phyloP scores from a whole-genome alignment of 1,140 invertebrate genomes.

The Whitmania pigra region DNA sequence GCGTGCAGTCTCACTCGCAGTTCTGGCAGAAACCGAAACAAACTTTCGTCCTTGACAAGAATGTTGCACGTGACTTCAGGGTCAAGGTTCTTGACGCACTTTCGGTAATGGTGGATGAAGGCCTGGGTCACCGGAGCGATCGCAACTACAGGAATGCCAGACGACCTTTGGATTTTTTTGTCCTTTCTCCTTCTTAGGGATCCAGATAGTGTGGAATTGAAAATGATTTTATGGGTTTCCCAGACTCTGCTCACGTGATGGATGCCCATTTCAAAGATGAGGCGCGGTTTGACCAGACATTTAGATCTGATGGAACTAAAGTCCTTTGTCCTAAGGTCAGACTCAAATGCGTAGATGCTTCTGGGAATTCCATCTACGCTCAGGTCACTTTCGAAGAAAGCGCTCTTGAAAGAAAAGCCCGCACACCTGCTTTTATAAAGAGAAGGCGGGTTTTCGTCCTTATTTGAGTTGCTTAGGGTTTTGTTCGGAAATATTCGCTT shows the following conservation, averaged over 20 bases:
- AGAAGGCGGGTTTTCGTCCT: neutral
- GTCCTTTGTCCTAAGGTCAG: slow-evolving; percentile 20
- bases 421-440: neutral
- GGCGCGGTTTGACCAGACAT: slow-evolving; percentile 32
- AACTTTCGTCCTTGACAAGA: slow-evolving; percentile 16
- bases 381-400: slow-evolving; percentile 31
- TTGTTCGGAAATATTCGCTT: slow-evolving; percentile 20
- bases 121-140: slow-evolving; percentile 52
- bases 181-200: neutral
- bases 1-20: slow-evolving; percentile 14
- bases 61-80: slow-evolving; percentile 31
- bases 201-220: neutral
- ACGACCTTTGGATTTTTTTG: slow-evolving; percentile 17
- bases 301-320: slow-evolving; percentile 34
- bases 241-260: slow-evolving; percentile 36
- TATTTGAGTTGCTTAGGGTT: too few species aligned
- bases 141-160: slow-evolving; percentile 23
- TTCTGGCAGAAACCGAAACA: slow-evolving; percentile 14
- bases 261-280: slow-evolving; percentile 38
- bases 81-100: slow-evolving; percentile 32
- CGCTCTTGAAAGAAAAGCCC: slow-evolving; percentile 36
- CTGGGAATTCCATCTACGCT: neutral
- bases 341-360: slow-evolving; percentile 21
- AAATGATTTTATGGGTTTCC: neutral
- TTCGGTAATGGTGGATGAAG: slow-evolving; percentile 76